These are phyloP conservation scores for Oligia strigilis DNA, from an alignment of 2,888 invertebrate genomes.

Conservation along the genomic window DNA sequence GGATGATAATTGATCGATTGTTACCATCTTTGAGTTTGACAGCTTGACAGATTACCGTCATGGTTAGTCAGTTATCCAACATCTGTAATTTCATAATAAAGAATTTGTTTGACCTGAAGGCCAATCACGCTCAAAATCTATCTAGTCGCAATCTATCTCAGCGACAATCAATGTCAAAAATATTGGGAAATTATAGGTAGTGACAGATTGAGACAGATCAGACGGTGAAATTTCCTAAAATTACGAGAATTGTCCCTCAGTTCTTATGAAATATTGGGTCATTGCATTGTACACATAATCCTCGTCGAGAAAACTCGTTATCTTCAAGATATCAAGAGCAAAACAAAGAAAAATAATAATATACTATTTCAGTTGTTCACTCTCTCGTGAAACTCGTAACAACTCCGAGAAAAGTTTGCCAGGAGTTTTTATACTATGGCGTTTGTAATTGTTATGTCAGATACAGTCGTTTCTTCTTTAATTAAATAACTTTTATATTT, in stretches of 20 bases:
- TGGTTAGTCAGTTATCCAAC: not conserved
- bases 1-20: not conserved
- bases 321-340: conserved; percentile 1
- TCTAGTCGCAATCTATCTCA: not conserved
- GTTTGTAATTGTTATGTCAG: conserved; percentile 35
- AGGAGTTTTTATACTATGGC: conserved; percentile 13
- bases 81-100: not conserved
- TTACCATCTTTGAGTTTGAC: not conserved
- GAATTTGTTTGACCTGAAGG: not conserved
- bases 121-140: not conserved
- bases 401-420: conserved; percentile 32
- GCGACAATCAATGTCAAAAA: not conserved
- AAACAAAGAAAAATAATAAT: conserved; percentile 28
- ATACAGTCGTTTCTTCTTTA: conserved; percentile 11
- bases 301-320: conserved; percentile 27
- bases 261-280: not conserved
- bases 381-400: conserved; percentile 31
- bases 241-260: too few species aligned
- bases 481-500: conserved; percentile 12
- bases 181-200: too few species aligned
- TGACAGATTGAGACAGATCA: not conserved
- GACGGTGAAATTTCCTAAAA: not conserved
- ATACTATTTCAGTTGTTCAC: conserved; percentile 22
- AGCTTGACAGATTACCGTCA: not conserved
- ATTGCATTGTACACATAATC: not conserved